Conservation (phyloP, 1,140 invertebrate genomes). For the Diorhabda sublineata region DNA sequence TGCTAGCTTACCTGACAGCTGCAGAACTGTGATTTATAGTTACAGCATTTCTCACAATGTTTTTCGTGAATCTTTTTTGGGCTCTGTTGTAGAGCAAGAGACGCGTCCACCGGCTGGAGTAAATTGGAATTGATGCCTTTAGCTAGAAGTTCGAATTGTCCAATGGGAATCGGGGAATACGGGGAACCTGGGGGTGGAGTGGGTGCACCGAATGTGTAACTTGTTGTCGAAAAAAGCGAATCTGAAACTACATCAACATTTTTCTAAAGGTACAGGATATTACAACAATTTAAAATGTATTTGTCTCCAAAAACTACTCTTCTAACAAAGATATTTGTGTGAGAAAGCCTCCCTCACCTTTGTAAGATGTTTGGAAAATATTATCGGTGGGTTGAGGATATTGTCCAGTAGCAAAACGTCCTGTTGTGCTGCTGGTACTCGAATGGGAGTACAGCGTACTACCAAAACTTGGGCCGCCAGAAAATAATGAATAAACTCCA, state of each 20-base stretch:
- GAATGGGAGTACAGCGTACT: constrained; percentile 45
- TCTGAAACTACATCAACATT: constrained; percentile 55
- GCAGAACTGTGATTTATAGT: constrained; percentile 35
- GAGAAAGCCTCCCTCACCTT: constrained; percentile 46
- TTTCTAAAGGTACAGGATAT: background rate
- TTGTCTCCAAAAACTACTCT: too few species aligned
- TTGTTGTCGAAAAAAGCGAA: constrained; percentile 58
- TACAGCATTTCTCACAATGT: constrained; percentile 43
- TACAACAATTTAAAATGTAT: too few species aligned
- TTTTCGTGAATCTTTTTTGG: constrained; percentile 40
- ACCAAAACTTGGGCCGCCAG: constrained; percentile 50
- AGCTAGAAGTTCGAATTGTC: constrained; percentile 58
- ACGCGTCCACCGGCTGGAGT: constrained; percentile 39
- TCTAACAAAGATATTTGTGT: too few species aligned
- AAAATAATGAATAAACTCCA: constrained; percentile 57
- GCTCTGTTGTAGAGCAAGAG: constrained; percentile 26
- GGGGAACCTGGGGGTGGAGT: constrained; percentile 65
- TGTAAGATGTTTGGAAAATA: constrained; percentile 53
- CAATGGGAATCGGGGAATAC: constrained; percentile 60
- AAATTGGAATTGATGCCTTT: constrained; percentile 47
- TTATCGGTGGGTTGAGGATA: constrained; percentile 50
- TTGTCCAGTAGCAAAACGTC: constrained; percentile 47
- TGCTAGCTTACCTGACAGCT: constrained; percentile 23
- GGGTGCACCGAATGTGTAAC: constrained; percentile 62
- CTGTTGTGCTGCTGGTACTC: constrained; percentile 42